phyloP scores from a whole-genome alignment of 2,888 invertebrate species.

The Penaeus monodon region DNA sequence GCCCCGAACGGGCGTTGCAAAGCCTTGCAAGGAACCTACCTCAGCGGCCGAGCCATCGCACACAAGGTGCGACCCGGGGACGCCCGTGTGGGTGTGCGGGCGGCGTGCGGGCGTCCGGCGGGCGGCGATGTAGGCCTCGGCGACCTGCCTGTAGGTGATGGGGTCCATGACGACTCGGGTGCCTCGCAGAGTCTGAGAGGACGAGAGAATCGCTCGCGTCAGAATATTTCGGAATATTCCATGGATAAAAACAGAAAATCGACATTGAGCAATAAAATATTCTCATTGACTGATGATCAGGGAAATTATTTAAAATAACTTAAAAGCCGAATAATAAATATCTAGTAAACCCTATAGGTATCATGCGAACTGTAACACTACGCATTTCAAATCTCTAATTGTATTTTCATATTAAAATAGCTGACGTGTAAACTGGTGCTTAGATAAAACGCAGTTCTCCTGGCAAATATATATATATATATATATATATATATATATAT shows the following conservation, averaged over 20 bases:
- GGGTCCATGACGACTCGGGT: slow-evolving; percentile 63
- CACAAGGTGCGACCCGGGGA: slow-evolving; percentile 49
- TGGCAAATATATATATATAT: background rate
- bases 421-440: too few species aligned
- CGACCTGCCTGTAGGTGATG: slow-evolving; percentile 58
- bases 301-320: background rate
- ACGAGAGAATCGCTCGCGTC: background rate
- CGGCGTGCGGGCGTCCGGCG: slow-evolving; percentile 52
- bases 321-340: background rate
- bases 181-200: slow-evolving; percentile 47
- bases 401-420: too few species aligned
- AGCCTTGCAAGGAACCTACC: background rate
- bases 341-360: too few species aligned
- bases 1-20: too few species aligned
- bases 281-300: too few species aligned
- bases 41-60: slow-evolving; percentile 36
- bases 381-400: too few species aligned
- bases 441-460: too few species aligned
- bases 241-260: background rate
- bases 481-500: slow-evolving; percentile 18
- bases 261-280: background rate
- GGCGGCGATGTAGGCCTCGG: slow-evolving; percentile 61
- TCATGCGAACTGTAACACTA: too few species aligned
- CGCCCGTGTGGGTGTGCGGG: slow-evolving; percentile 46
- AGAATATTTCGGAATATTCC: too few species aligned